Evolutionary conservation across 2,888 invertebrate genomes (phyloP).

Genomic region (Macrophya alboannulata): DNA sequence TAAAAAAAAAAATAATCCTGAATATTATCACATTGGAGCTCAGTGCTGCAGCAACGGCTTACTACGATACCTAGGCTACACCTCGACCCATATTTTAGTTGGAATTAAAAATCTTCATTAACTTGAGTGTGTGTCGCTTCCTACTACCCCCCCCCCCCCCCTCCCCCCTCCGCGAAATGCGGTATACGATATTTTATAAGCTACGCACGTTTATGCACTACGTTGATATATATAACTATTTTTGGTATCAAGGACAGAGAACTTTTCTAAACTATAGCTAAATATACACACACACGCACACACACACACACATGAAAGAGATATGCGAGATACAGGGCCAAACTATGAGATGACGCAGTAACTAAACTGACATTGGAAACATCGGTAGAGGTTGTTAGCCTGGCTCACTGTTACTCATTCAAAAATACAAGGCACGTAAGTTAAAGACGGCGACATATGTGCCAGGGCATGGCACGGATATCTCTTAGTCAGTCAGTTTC

Average conservation of each 20-base stretch:
- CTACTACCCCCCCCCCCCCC: too few species aligned
- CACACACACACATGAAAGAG: not conserved
- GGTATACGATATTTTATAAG: not conserved
- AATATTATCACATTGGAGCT: not conserved
- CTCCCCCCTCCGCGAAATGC: not conserved
- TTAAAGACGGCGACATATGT: not conserved
- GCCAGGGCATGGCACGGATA: not conserved
- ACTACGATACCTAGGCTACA: not conserved
- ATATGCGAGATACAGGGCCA: not conserved
- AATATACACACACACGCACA: too few species aligned
- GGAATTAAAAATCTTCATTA: conserved; percentile 37
- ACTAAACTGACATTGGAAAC: not conserved
- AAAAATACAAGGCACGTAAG: conserved; percentile 4
- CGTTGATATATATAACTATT: not conserved
- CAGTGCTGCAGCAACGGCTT: not conserved
- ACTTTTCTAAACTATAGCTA: not conserved
- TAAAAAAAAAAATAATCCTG: not conserved
- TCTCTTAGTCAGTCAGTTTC: not conserved
- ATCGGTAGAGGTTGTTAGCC: not conserved
- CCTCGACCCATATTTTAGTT: conserved; percentile 37
- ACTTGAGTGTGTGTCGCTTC: not conserved
- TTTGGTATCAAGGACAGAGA: not conserved
- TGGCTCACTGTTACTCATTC: not conserved
- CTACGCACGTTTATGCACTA: not conserved
- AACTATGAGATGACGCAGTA: not conserved